These are phyloP conservation scores for Mercenaria mercenaria DNA, from an alignment of 1,140 invertebrate species.

Conservation along the genomic window DNA sequence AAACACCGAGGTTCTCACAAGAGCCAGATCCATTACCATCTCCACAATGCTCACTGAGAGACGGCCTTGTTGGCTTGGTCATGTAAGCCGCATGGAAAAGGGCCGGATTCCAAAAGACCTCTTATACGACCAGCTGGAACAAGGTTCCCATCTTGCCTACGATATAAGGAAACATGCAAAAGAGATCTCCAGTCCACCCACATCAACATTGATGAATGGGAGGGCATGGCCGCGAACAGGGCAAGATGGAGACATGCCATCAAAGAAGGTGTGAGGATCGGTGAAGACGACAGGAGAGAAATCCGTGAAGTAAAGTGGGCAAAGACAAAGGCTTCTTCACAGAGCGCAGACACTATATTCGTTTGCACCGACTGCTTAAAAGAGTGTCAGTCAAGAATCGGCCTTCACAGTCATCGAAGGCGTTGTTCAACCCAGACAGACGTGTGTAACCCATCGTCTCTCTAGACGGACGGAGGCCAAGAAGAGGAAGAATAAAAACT, in stretches of 20 bases:
- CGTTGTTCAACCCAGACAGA: background rate
- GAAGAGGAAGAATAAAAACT: no score
- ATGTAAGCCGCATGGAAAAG: background rate
- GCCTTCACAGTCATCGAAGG: background rate
- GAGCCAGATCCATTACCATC: background rate
- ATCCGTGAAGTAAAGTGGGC: background rate
- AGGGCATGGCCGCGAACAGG: no score
- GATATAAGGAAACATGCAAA: slow-evolving; percentile 14
- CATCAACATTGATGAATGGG: background rate
- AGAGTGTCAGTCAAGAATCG: no score
- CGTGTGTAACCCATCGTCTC: no score
- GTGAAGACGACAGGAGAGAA: background rate
- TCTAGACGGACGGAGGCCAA: no score
- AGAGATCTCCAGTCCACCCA: background rate
- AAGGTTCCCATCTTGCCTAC: background rate
- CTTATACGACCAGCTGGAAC: slow-evolving; percentile 3
- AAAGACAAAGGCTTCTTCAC: background rate
- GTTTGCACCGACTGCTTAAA: no score
- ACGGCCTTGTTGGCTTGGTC: background rate
- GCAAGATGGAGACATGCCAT: no score
- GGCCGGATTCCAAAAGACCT: background rate
- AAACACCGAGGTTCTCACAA: slow-evolving; percentile 36
- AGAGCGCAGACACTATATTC: background rate
- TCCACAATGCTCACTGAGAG: background rate
- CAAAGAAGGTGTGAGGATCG: background rate